These are phyloP conservation scores for Charina bottae DNA, from an alignment of 2,113 vertebrate genomes.

Conservation along the genomic window DNA sequence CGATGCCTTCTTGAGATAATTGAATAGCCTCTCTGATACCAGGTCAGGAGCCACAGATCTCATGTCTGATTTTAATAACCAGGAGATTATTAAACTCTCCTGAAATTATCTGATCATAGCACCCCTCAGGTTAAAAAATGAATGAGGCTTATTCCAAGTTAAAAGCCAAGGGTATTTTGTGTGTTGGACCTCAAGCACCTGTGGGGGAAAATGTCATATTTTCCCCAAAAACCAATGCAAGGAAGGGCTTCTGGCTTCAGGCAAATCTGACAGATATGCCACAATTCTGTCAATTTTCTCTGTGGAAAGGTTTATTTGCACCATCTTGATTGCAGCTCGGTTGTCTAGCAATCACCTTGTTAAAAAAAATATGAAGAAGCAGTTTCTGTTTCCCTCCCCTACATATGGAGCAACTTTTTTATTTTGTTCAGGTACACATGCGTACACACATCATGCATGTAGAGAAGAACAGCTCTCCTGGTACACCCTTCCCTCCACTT, in stretches of 20 bases:
- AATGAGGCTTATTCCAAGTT: accelerated
- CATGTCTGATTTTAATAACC: slow-evolving; percentile 19
- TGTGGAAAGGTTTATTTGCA: neutral
- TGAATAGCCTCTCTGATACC: neutral
- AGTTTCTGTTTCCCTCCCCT: neutral
- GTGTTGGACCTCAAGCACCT: neutral
- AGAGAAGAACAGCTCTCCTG: slow-evolving; percentile 24
- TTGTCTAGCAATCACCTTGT: neutral
- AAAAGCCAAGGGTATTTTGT: neutral
- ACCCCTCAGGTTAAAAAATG: accelerated
- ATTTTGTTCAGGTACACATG: neutral
- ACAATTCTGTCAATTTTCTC: neutral
- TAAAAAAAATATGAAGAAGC: neutral
- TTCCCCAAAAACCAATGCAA: neutral
- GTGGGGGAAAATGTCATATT: neutral
- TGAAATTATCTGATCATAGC: neutral
- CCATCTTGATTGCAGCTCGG: neutral
- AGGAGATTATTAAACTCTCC: neutral
- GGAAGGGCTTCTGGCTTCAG: neutral
- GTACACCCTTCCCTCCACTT: slow-evolving; percentile 9
- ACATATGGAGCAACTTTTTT: neutral
- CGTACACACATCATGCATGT: neutral
- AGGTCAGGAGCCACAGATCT: neutral
- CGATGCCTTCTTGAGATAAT: neutral
- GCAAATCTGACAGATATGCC: neutral